Conservation (phyloP, 2,113 vertebrate species). For the Cynocephalus volans region DNA sequence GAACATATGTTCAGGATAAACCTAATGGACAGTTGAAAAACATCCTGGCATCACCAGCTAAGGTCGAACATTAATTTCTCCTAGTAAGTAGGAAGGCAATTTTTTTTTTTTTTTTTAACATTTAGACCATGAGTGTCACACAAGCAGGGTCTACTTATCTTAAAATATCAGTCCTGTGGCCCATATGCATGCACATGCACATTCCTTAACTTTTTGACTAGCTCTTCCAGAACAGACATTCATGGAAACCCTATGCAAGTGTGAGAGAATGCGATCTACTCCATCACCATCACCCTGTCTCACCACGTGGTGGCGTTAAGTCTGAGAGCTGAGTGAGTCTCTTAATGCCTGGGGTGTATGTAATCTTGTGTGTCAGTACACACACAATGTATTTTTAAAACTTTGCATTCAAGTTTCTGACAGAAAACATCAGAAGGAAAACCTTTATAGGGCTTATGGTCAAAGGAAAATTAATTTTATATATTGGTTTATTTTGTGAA, state of each 20-base stretch:
- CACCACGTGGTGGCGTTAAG: background rate
- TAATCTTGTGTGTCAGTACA: background rate
- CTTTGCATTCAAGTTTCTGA: background rate
- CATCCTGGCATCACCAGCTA: background rate
- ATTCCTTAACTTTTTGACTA: background rate
- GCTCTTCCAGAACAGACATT: background rate
- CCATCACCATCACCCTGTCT: background rate
- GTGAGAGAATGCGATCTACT: background rate
- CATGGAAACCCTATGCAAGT: background rate
- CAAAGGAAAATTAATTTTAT: slow-evolving; percentile 26
- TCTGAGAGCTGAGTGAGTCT: background rate
- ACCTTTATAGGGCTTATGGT: background rate
- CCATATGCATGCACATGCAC: background rate
- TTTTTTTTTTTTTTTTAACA: background rate
- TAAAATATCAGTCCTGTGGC: background rate
- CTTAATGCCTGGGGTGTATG: background rate
- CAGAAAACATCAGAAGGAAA: slow-evolving; percentile 20
- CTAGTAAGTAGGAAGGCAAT: background rate
- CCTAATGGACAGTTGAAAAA: background rate
- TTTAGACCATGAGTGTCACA: background rate
- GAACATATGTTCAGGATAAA: background rate
- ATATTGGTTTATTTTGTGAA: background rate
- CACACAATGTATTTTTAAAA: slow-evolving; percentile 47
- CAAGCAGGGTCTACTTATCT: background rate
- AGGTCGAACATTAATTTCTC: background rate